A percentile compares a stretch with the other conserved stretches of the same genome.
Evolutionary conservation across 2,797 vertebrate genomes (phyloP).

Genomic region (Nyctalus aviator): DNA sequence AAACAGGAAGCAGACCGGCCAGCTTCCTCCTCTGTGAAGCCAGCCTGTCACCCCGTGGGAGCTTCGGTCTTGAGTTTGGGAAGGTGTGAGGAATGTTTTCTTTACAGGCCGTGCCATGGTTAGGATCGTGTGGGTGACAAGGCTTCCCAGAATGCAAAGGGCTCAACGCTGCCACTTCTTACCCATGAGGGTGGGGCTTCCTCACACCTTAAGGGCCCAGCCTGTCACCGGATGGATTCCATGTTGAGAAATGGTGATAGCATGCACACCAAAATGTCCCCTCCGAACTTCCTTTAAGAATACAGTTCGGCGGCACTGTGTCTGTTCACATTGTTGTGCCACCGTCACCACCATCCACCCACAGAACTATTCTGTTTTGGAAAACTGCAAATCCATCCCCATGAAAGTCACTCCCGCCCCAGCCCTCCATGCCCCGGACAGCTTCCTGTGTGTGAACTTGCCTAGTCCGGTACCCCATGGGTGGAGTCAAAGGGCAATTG

Average conservation of each 20-base stretch:
- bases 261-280: not conserved
- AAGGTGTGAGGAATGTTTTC: not conserved
- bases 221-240: too few species aligned
- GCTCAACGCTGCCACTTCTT: not conserved
- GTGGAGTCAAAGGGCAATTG: too few species aligned
- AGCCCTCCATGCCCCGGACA: too few species aligned
- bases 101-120: rapidly evolving
- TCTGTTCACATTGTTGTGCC: not conserved
- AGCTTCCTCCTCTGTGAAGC: rapidly evolving
- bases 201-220: too few species aligned
- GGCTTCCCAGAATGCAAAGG: not conserved
- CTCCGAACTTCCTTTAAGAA: not conserved
- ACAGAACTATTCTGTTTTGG: too few species aligned
- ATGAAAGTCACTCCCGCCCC: too few species aligned
- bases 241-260: too few species aligned
- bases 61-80: not conserved
- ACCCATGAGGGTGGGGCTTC: not conserved
- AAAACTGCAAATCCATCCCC: too few species aligned
- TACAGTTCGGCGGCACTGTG: not conserved
- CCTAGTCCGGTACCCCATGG: too few species aligned
- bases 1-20: not conserved
- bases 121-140: too few species aligned
- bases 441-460: too few species aligned
- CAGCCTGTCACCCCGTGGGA: not conserved
- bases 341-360: too few species aligned